Evolutionary conservation across 2,113 vertebrate species (phyloP).

Genomic region (Eclectus roratus): DNA sequence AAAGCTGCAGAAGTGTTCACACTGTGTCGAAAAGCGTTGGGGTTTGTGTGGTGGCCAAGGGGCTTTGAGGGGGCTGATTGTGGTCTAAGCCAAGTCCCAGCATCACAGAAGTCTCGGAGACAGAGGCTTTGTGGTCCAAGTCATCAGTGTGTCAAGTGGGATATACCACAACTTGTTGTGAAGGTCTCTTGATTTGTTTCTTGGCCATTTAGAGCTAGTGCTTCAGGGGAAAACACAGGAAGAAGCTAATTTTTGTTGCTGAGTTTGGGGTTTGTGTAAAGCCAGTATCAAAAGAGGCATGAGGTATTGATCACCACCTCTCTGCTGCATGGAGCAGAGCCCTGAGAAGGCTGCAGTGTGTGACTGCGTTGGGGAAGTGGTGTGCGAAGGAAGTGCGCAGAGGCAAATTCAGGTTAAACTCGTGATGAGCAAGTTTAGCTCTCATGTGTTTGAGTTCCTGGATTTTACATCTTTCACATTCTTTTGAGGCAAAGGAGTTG

Average conservation of each 20-base stretch:
- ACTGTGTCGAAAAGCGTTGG: background rate
- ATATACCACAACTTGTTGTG: background rate
- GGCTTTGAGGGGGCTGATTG: background rate
- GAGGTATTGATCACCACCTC: background rate
- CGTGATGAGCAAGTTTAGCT: background rate
- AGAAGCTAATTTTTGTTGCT: background rate
- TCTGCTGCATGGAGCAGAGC: background rate
- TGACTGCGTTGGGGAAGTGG: accelerated
- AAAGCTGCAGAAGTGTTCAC: background rate
- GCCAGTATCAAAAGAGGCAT: background rate
- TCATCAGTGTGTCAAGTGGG: background rate
- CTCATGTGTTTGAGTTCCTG: background rate
- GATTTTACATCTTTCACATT: conserved; percentile 28
- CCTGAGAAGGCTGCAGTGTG: background rate
- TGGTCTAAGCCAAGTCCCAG: background rate
- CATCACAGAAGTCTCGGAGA: background rate
- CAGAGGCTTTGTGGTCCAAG: background rate
- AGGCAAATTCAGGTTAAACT: background rate
- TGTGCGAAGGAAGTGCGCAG: background rate
- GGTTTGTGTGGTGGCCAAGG: background rate
- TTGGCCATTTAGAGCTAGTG: background rate
- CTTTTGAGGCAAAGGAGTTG: background rate
- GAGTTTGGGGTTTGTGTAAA: background rate
- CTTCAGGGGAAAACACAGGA: background rate
- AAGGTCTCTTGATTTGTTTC: background rate